Evolutionary conservation across 2,113 vertebrate genomes (phyloP).

Genomic region (Cettia cetti): DNA sequence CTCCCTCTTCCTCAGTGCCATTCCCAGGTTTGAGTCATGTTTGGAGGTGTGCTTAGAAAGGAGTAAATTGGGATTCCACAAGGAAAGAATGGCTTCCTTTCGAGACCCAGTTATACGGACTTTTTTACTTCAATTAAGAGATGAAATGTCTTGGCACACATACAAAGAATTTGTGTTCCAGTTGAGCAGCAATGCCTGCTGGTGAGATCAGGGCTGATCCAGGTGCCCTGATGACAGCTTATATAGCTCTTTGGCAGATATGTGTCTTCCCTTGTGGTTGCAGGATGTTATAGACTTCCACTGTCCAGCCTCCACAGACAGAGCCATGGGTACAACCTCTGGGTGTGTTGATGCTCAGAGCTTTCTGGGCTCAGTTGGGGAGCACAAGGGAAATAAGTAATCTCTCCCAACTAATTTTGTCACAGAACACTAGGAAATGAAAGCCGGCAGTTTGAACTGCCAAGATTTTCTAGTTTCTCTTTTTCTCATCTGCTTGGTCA

Average conservation of each 20-base stretch:
- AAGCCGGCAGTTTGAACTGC: background rate
- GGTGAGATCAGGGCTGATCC: background rate
- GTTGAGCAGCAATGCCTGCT: background rate
- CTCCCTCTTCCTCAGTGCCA: background rate
- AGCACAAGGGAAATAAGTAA: background rate
- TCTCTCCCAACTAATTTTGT: background rate
- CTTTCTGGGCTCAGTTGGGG: background rate
- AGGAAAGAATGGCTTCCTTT: background rate
- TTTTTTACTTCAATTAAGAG: background rate
- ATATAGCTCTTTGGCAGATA: background rate
- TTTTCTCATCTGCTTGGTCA: background rate
- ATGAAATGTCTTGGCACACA: background rate
- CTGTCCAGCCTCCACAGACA: background rate
- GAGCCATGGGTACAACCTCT: background rate
- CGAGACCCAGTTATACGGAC: background rate
- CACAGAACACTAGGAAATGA: background rate
- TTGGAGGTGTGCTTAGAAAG: background rate
- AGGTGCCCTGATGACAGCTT: background rate
- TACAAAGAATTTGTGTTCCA: conserved; percentile 16
- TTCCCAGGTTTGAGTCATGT: background rate
- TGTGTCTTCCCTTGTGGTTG: background rate
- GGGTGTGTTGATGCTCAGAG: background rate
- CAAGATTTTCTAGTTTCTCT: background rate
- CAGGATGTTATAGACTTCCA: background rate
- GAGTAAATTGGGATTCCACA: background rate